phyloP scores from a whole-genome alignment of 2,797 vertebrate genomes.

The Syndactyla subalaris region DNA sequence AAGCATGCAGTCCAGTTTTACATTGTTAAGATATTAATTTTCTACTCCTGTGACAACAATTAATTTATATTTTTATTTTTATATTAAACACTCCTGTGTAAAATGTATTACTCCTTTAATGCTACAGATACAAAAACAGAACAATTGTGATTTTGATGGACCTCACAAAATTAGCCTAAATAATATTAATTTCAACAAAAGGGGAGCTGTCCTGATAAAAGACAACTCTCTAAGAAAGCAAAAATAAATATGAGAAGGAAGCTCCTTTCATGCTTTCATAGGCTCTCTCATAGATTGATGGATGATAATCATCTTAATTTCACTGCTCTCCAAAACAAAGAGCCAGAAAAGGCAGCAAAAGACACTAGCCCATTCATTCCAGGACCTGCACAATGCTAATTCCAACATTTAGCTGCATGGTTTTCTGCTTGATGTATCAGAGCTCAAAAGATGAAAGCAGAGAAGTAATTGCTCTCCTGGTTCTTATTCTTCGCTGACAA shows the following conservation, averaged over 20 bases:
- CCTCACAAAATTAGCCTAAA: slow-evolving; percentile 82
- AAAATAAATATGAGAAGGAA: slow-evolving; percentile 86
- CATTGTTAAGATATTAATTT: slow-evolving; percentile 48
- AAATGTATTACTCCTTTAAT: slow-evolving; percentile 72
- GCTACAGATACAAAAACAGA: slow-evolving; percentile 73
- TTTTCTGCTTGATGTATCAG: slow-evolving; percentile 99
- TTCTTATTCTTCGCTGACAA: slow-evolving; percentile 99
- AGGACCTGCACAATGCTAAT: slow-evolving; percentile 98
- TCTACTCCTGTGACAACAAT: slow-evolving; percentile 41
- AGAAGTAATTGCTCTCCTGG: slow-evolving; percentile 99
- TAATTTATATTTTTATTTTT: slow-evolving; percentile 66
- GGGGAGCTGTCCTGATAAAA: slow-evolving; percentile 86
- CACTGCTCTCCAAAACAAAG: slow-evolving; percentile 92
- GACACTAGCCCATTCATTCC: slow-evolving; percentile 95
- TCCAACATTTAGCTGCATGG: slow-evolving; percentile 98
- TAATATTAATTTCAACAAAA: slow-evolving; percentile 89
- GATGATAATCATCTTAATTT: slow-evolving; percentile 96
- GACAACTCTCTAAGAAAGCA: slow-evolving; percentile 87
- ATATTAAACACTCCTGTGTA: slow-evolving; percentile 62
- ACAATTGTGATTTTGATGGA: slow-evolving; percentile 81
- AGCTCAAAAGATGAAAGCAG: slow-evolving; percentile 99
- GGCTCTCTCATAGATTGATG: slow-evolving; percentile 89
- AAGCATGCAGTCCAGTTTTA: slow-evolving; percentile 35
- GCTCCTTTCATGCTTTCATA: slow-evolving; percentile 88
- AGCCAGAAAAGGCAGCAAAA: slow-evolving; percentile 90